Base-by-base conservation (phyloP, 2,113 vertebrate species). In the Corythoichthys haematopterus region DNA sequence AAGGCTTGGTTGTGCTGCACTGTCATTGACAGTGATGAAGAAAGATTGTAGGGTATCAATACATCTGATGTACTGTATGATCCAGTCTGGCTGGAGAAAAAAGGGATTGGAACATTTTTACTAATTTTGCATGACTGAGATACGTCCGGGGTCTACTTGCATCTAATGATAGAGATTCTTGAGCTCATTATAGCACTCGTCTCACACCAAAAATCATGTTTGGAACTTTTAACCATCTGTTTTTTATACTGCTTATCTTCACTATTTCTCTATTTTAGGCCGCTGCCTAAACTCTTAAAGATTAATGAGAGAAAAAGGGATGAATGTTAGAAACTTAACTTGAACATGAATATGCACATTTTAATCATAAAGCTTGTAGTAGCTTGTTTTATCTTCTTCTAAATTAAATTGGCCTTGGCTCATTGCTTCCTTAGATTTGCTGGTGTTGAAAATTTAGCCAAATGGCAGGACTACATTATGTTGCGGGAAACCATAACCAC, bases 41-140 rank as follows among this genome's bases (percentile, higher is more conserved):
- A 15, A 38, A 59, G 43, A 55, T 69, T 20, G 66, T 69, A 50
- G 53, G 35, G 56, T 69, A 74, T 72, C 64, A 64, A 66, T 67
- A 61, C 15, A 61, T 66, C 43, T 59, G 58, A 28, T 28, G 20
- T 28, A 51, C 56, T 36, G 47, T 12, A 13, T 10, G 37, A 40
- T 70, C 58, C 56, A 52, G 52, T 53, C 52, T 33, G 8, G 9
- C 65, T 4, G 38, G 64, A 0, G 13, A 62, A 62, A 64, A 53
- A 48, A 7, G 1, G 59, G 50, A 50, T 69, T 63, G 60, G 13
- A 43, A 71, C 70, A 64, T 64, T 9, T 28, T 28, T 28, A 28
- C 20, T 55, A 47, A 36, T 28, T 35, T 59, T 36, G 40, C 53
- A 51, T 47, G 1, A 56, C 38, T 66, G n/a, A 70, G 66, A 36